Evolutionary conservation across 2,113 vertebrate species (phyloP).

Genomic region (Bothrops jararaca): DNA sequence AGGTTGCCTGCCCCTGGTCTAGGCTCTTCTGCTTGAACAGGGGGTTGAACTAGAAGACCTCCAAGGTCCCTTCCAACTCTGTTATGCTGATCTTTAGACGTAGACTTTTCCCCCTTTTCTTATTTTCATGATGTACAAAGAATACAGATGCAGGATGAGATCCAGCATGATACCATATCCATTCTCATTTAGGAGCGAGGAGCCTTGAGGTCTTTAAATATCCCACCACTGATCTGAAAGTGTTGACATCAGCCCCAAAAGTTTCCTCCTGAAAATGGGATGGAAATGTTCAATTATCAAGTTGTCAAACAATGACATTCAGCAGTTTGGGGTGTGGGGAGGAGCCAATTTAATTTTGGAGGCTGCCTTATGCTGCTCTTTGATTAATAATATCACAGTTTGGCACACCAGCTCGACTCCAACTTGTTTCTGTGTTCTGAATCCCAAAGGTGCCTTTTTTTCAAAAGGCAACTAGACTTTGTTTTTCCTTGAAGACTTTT

Average conservation of each 20-base stretch:
- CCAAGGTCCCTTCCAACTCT: too few species aligned
- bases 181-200: background rate
- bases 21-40: too few species aligned
- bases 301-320: background rate
- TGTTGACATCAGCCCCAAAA: background rate
- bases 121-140: background rate
- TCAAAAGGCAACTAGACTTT: too few species aligned
- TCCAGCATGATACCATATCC: background rate
- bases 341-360: background rate
- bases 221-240: too few species aligned
- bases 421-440: background rate
- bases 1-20: too few species aligned
- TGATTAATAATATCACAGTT: background rate
- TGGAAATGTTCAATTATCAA: background rate
- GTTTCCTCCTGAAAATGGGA: background rate
- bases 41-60: too few species aligned
- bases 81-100: background rate
- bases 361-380: fast-evolving
- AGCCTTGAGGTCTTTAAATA: background rate
- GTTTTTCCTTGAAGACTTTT: too few species aligned
- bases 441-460: background rate
- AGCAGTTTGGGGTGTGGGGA: background rate
- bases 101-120: background rate
- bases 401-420: background rate
- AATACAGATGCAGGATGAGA: background rate